These are phyloP conservation scores for Suillia variegata DNA, from an alignment of 2,888 invertebrate species.

Conservation along the genomic window DNA sequence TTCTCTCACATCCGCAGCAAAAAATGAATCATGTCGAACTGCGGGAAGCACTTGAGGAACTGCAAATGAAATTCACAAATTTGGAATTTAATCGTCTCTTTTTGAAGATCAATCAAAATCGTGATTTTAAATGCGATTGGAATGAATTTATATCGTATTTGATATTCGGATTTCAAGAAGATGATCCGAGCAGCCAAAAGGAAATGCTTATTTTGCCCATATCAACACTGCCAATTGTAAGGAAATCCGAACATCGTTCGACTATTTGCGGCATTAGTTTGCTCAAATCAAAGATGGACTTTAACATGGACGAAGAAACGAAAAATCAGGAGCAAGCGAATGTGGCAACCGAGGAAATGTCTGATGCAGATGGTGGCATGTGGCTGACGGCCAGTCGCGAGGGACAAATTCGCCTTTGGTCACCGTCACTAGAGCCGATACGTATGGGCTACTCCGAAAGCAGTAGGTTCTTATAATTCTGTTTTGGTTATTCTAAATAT, in stretches of 20 bases:
- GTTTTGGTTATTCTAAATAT: background rate
- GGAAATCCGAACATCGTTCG: constrained; percentile 73
- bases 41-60: constrained; percentile 38
- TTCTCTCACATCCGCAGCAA: constrained; percentile 34
- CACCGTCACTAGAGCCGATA: constrained; percentile 70
- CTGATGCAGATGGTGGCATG: constrained; percentile 64
- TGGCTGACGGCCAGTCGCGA: constrained; percentile 79
- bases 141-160: constrained; percentile 80
- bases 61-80: constrained; percentile 55
- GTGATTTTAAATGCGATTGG: constrained; percentile 69
- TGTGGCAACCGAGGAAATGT: constrained; percentile 54
- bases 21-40: constrained; percentile 43
- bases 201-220: constrained; percentile 70
- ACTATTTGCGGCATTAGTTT: constrained; percentile 67
- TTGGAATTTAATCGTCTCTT: constrained; percentile 69
- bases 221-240: constrained; percentile 65
- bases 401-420: constrained; percentile 80
- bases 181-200: constrained; percentile 68
- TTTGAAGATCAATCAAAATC: constrained; percentile 68
- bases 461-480: constrained; percentile 61
- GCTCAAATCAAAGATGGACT: constrained; percentile 42
- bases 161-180: constrained; percentile 73
- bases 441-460: constrained; percentile 69
- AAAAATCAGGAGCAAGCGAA: constrained; percentile 62
- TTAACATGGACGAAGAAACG: constrained; percentile 35